Conservation (phyloP, 2,888 invertebrate species). For the Rhamphomyia laevipes region DNA sequence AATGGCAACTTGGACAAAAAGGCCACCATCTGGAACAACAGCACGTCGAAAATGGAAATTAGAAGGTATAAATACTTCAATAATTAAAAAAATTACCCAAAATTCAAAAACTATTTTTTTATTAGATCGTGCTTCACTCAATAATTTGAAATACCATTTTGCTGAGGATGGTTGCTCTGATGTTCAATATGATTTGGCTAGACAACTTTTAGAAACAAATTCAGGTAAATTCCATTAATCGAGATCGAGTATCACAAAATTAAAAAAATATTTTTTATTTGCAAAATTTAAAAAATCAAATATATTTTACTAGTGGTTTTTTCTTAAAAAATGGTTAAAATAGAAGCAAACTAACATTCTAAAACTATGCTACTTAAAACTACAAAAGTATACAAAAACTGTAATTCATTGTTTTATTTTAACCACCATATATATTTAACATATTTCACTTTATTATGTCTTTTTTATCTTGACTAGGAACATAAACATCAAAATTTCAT, state of each 20-base stretch:
- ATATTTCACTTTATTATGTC: too few relatives aligned
- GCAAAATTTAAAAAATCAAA: background rate
- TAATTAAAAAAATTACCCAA: slow-evolving; percentile 1
- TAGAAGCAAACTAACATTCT: too few relatives aligned
- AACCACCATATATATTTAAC: too few relatives aligned
- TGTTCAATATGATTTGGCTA: slow-evolving; percentile 77
- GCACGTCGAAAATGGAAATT: slow-evolving; percentile 34
- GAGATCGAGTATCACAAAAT: background rate
- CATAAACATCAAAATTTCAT: too few relatives aligned
- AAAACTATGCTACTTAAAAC: too few relatives aligned
- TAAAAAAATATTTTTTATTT: background rate
- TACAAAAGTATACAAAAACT: too few relatives aligned
- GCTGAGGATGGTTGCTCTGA: slow-evolving; percentile 85
- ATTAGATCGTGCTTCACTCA: slow-evolving; percentile 35
- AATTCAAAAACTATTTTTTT: background rate
- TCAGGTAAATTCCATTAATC: slow-evolving; percentile 53
- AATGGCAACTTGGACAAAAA: slow-evolving; percentile 37
- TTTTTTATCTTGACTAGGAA: too few relatives aligned
- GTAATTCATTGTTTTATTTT: too few relatives aligned
- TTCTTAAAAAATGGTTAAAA: too few relatives aligned
- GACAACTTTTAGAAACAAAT: slow-evolving; percentile 66
- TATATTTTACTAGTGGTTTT: too few relatives aligned
- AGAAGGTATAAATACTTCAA: slow-evolving; percentile 25
- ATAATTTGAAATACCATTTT: slow-evolving; percentile 47
- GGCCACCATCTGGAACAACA: slow-evolving; percentile 25